Conservation (phyloP, 2,797 vertebrate genomes). For the Acanthurus tractus region DNA sequence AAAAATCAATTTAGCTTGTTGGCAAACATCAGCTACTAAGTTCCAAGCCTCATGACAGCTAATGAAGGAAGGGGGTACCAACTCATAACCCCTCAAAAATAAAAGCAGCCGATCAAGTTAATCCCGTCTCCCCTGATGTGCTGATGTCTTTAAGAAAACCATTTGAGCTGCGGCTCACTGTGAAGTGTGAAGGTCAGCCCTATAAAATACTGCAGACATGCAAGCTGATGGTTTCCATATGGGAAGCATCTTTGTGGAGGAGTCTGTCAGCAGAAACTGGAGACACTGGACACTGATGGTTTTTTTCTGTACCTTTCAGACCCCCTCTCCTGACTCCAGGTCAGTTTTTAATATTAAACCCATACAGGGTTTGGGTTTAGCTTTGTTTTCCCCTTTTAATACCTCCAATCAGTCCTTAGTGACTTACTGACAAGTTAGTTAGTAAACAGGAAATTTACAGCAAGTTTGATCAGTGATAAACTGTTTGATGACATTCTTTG, state of each 20-base stretch:
- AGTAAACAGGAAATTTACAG: too few species aligned
- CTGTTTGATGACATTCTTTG: too few species aligned
- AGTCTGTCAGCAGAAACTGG: background rate
- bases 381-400: too few species aligned
- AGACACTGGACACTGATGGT: background rate
- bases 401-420: too few species aligned
- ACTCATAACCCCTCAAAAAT: too few species aligned
- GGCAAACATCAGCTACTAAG: too few species aligned
- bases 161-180: background rate
- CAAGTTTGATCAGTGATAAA: too few species aligned
- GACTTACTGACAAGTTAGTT: too few species aligned
- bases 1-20: too few species aligned
- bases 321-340: background rate
- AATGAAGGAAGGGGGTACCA: too few species aligned
- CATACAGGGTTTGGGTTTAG: background rate
- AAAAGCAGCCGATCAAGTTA: too few species aligned
- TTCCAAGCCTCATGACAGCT: too few species aligned
- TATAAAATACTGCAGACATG: background rate
- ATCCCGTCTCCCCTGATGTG: background rate
- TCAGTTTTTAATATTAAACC: background rate
- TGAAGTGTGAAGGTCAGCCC: background rate
- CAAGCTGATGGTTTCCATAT: constrained; percentile 7
- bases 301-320: background rate
- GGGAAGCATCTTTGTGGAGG: background rate
- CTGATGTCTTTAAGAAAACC: background rate